These are phyloP conservation scores for Lagodon rhomboides DNA, from an alignment of 2,797 vertebrate species.

Conservation along the genomic window DNA sequence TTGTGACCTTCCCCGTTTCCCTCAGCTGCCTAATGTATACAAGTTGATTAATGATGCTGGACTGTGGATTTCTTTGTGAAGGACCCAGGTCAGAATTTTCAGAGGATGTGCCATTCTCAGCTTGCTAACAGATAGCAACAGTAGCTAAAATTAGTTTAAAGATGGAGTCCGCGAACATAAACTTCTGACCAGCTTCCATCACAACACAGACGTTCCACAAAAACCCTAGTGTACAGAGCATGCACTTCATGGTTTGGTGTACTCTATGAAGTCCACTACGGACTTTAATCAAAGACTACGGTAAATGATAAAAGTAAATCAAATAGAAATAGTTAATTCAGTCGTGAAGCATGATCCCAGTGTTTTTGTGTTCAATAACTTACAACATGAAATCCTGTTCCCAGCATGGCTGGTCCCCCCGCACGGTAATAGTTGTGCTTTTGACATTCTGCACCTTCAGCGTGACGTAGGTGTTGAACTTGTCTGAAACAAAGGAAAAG, in stretches of 20 bases:
- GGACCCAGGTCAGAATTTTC: too few species aligned
- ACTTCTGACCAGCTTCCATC: too few species aligned
- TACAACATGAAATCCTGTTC: constrained; percentile 99
- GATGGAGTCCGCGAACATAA: too few species aligned
- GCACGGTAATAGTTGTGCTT: constrained; percentile 95
- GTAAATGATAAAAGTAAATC: neutral
- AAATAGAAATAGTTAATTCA: neutral
- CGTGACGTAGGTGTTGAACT: constrained; percentile 97
- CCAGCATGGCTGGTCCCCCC: constrained; percentile 96
- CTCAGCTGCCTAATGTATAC: too few species aligned
- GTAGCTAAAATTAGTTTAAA: too few species aligned
- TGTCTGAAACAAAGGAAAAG: constrained; percentile 85
- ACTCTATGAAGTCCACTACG: neutral
- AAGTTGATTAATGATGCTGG: too few species aligned
- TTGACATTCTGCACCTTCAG: constrained; percentile 99
- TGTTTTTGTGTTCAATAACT: constrained; percentile 77
- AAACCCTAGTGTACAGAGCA: neutral
- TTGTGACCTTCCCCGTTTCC: too few species aligned
- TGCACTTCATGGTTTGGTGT: neutral
- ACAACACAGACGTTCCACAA: too few species aligned
- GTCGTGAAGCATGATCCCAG: neutral
- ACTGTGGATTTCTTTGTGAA: too few species aligned
- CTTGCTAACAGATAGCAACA: too few species aligned
- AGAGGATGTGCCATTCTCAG: too few species aligned
- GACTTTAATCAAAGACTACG: neutral